Evolutionary conservation across 1,140 invertebrate genomes (phyloP).

Genomic region (Platorchestia sp.): DNA sequence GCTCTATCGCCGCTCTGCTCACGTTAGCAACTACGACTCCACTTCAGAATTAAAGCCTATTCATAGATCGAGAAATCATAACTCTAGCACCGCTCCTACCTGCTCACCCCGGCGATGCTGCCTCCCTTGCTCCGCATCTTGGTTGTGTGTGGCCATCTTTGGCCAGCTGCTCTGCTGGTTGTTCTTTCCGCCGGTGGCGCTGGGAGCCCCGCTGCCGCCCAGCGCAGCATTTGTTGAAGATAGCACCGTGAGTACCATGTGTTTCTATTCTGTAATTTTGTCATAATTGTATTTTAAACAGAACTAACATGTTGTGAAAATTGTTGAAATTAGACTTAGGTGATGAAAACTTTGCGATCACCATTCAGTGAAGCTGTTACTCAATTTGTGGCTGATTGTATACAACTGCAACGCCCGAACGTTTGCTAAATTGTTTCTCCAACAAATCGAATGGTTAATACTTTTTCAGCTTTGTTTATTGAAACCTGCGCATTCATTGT

Average conservation of each 20-base stretch:
- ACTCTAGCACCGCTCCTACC: background rate
- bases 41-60: background rate
- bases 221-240: background rate
- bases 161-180: background rate
- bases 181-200: background rate
- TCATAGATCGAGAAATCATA: background rate
- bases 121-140: background rate
- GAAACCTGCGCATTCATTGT: too few relatives aligned
- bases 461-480: too few relatives aligned
- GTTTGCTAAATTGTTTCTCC: too few relatives aligned
- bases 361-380: background rate
- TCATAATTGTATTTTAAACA: too few relatives aligned
- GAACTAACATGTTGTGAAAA: too few relatives aligned
- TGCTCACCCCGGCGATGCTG: background rate
- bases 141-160: background rate
- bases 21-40: background rate
- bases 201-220: background rate
- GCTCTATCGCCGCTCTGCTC: background rate
- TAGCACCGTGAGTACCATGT: background rate
- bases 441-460: too few relatives aligned
- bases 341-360: background rate
- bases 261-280: background rate
- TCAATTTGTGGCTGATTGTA: background rate
- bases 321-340: too few relatives aligned
- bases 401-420: too few relatives aligned